Base-by-base conservation (phyloP, 2,797 vertebrate genomes). In the Melanotaenia boesemani region DNA sequence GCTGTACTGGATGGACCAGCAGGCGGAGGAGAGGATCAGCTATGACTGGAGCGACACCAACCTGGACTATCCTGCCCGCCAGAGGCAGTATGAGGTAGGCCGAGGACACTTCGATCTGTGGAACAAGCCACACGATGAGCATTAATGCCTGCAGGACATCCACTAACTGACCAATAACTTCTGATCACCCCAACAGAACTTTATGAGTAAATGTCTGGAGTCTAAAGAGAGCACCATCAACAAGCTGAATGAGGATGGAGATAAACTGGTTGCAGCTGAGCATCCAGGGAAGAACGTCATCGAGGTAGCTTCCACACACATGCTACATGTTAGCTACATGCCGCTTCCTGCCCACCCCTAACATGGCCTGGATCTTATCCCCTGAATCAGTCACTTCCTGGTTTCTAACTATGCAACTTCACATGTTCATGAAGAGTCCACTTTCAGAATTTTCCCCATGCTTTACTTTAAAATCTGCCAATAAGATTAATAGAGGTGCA, bases 1-100 rank as follows among this genome's bases (percentile, higher is more conserved):
- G 93, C 96, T 99, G 34, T 99, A 98, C 94, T 99, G 98, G 98
- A 95, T 99, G 93, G 97, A 99, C 90, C 97, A 98, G 93, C 98
- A 99, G 91, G 97, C 97, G 0, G 95, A 96, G 24, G 97, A 97
- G 88, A 95, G 98, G 80, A 85, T 95, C 84, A 94, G 93, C 76
- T 98, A 98, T 0, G 98, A 99, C 94, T 99, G 98, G 98, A 98
- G 98, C 0, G 96, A 99, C 77, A 88, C 90, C 81, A 99, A 99
- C 94, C 94, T 96, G 16, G 97, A 99, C 92, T 98, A 97, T 83
- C 96, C 96, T 0, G 95, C 96, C 70, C 96, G 98, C 70, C 95
- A 97, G 79, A 96, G 95, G 86, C 98, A 99, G 90, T 99, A 99
- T 0, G 97, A 99, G 97, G 98, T 96, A 88, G 6, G 36, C 15